phyloP scores from a whole-genome alignment of 2,888 invertebrate genomes.

The Aspidiotus destructor region DNA sequence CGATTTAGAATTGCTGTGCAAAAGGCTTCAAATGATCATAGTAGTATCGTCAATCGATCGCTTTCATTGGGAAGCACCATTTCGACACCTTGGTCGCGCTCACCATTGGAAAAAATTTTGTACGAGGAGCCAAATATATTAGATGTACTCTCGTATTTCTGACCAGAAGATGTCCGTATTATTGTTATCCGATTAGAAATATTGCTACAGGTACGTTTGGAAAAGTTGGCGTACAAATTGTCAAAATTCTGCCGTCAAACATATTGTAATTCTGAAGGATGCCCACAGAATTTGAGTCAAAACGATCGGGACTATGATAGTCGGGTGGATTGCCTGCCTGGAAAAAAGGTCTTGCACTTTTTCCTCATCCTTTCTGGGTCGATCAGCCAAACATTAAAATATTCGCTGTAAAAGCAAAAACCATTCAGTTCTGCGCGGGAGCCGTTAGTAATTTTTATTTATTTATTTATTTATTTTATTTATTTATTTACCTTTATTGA shows the following conservation, averaged over 20 bases:
- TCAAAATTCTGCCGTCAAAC: conserved; percentile 50
- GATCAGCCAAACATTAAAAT: no score
- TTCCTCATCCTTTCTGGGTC: no score
- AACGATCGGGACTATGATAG: conserved; percentile 50
- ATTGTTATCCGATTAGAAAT: conserved; percentile 53
- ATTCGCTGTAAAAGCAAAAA: no score
- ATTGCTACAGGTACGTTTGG: conserved; percentile 52
- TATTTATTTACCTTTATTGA: no score
- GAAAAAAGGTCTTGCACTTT: no score
- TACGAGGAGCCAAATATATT: conserved; percentile 39
- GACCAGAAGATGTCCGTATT: conserved; percentile 51
- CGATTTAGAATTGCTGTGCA: conserved; percentile 45
- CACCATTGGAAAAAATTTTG: conserved; percentile 44
- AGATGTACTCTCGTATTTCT: conserved; percentile 49
- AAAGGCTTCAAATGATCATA: conserved; percentile 35
- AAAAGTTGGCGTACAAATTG: conserved; percentile 52
- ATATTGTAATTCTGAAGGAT: conserved; percentile 40
- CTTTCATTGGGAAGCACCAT: conserved; percentile 49
- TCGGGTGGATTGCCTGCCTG: no score
- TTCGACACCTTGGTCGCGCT: conserved; percentile 47
- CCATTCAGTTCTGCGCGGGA: no score
- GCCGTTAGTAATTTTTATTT: no score
- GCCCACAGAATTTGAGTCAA: conserved; percentile 35
- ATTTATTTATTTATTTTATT: no score
- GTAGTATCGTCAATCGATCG: conserved; percentile 44